Base-by-base conservation (phyloP, 2,113 vertebrate species). In the Rhinoderma darwinii region DNA sequence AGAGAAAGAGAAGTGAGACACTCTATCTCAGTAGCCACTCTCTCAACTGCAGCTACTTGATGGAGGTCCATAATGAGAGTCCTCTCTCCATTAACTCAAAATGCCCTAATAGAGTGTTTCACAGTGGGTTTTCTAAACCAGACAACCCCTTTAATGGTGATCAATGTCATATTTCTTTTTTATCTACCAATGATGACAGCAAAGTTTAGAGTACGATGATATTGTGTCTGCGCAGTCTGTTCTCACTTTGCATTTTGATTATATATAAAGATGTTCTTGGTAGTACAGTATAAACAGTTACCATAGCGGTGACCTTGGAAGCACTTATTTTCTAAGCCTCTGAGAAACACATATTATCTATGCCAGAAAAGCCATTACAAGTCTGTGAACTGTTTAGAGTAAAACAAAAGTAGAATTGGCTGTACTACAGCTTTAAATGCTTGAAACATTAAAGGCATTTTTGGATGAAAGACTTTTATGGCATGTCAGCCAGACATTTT, bases 331-430 rank as follows among this genome's bases (percentile, higher is more conserved):
- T 87, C 47, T 88, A 50, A 22, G 89, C 89, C 82, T 86, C 75
- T 90, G 83, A 61, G 89, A 80, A 89, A 88, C 35, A 84, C 84
- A 78, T 84, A 80, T 85, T 75, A 68, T 73, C 86, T 81, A 77
- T 90, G 90, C 89, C 91, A 92, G 84, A 88, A 89, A 27, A 90
- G 84, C 91, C 88, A 89, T 87, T 90, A 90, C 75, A 88, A 83
- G 86, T 86, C 85, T 79, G 4, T 79, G 73, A 89, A 76, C 85
- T 87, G 66, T 82, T 87, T 87, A 81, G 51, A 44, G 32, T 81
- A 74, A 87, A 81, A 81, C 17, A 66, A 44, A 63, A 30, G 25
- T 74, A 41, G 66, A 51, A 50, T 82, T 81, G 70, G 56, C 35
- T 47, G 54, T 74, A 82, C 25, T 72, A 41, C 14, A 81, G 30